Base-by-base conservation (phyloP, 1,140 invertebrate genomes). In the Dicyema japonicum region DNA sequence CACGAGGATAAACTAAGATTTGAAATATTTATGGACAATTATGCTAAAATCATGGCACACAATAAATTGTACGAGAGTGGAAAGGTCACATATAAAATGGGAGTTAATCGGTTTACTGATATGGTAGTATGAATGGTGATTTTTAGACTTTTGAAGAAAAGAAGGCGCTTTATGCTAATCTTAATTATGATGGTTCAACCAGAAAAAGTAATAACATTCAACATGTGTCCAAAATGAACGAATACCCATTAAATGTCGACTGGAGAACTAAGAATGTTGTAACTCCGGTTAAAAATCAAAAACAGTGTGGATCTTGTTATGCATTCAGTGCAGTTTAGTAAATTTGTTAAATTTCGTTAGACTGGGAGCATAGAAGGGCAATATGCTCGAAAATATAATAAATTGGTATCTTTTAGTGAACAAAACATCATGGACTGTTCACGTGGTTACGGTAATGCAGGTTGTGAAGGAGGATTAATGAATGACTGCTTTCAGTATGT, bases 301-400 rank as follows among this genome's bases (percentile, higher is more conserved):
- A 42, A 21, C 62, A 67, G 41, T 88, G 78, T 52, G 76, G 76
- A 32, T 75, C 71, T 4, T 85, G 75, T 56, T 88, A 75, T 75
- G 63, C 74, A 31, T 85, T 90, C 56, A 19, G 23, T 9, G 14
- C 30, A 5, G n/a, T n/a, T n/a, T n/a, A n/a, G n/a, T n/a, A n/a
- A n/a, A n/a, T n/a, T n/a, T n/a, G n/a, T n/a, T n/a, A n/a, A n/a
- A n/a, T n/a, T n/a, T n/a, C n/a, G n/a, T n/a, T n/a, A n/a, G n/a
- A 42, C 38, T 32, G 41, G 43, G 19, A 24, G 39, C 14, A 24
- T 45, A 15, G 40, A 44, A 33, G 41, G 41, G 16, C 39, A 41
- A 24, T 26, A 34, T 26, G 38, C 38, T 30, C 31, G 32, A 14
- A 36, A 37, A 13, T 36, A 36, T 6, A 30, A 34, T 15, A 35